Evolutionary conservation across 2,113 vertebrate genomes (phyloP), one percentile per base, ranked within the genome.

Genomic region (Lepisosteus oculatus): DNA sequence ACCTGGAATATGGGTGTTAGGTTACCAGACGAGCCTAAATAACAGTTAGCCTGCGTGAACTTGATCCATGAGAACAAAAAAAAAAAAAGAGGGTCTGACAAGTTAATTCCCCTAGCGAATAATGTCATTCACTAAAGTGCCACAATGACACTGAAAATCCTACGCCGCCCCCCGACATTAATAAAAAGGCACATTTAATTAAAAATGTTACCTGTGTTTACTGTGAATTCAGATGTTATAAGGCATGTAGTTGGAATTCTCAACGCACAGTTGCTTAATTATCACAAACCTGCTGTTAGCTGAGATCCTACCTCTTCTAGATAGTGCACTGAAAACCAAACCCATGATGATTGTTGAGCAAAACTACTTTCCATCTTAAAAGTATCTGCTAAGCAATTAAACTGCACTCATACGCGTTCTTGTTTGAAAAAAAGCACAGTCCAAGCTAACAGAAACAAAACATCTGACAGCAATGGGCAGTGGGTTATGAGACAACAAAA

Each of bases 1-100:
- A 85, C 82, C 83, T 78, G 80, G 79, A 86, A 79, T 79, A 87
- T 82, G 79, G 74, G 85, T 68, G 83, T 91, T 83, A 78, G 81
- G 86, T 90, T 93, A 84, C 87, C 76, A 57, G 55, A 77, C 70
- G 84, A 79, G 82, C 74, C 70, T 68, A 78, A 83, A 74, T 61
- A 82, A 77, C 75, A 12, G 66, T 57, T 67, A 83, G 78, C 72
- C 70, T 62, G 72, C 75, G 17, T 76, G 76, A 81, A 81, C 85
- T 80, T 79, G 43, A 88, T 77, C 84, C 83, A 55, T 3, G 3
- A 68, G 70, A 87, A 88, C 81, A 86, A 84, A 74, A 64, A 63
- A 56, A 63, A 56, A 71, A 59, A 0, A 56, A 68, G 45, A 57
- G 11, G 61, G 63, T 45, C 43, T 69, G 72, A 55, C 73, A 73